Base-by-base conservation (phyloP, 1,140 invertebrate species). In the Drosophila setifemur region DNA sequence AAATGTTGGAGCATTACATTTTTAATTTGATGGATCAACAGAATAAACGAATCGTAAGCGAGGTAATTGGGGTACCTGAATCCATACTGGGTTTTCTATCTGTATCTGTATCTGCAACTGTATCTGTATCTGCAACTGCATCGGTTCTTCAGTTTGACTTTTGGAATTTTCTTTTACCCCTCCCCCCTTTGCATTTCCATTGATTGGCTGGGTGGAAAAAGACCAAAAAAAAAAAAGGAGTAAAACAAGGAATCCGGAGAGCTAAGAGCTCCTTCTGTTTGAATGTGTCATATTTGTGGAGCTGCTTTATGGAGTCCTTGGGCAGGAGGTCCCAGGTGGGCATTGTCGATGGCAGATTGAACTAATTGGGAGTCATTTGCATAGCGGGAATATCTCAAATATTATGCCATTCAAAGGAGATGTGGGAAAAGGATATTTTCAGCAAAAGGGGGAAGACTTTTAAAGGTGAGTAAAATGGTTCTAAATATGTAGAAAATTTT, bases 11-110 rank as follows among this genome's bases (percentile, higher is more conserved):
- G 76, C 81, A 85, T 85, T 86, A 88, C 71, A 83, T 88, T 88
- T 88, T 88, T 88, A 83, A 88, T 88, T 88, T 71, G 64, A 88
- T 88, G 74, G 83, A 88, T 88, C 83, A 88, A 88, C 83, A 88
- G 83, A 88, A 83, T 83, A 88, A 88, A 88, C 83, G 83, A 88
- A 88, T 88, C 83, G 83, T 78, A 83, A 83, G 78, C 79, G 73
- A 83, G 57, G 37, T 47, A 76, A 74, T 67, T 72, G 61, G 70
- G 75, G 73, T 73, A 83, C 77, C 69, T 77, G 78, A 68, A n/a
- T n/a, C n/a, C n/a, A n/a, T n/a, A n/a, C n/a, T 23, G 21, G 21
- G 21, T 2, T 2, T 2, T 23, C 2, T 23, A 5, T 23, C 2
- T 23, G 21, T 23, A 23, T 23, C 21, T 23, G 21, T 23, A 23